These are phyloP conservation scores for Ophraella communa DNA, from an alignment of 2,888 invertebrate species.

Conservation along the genomic window DNA sequence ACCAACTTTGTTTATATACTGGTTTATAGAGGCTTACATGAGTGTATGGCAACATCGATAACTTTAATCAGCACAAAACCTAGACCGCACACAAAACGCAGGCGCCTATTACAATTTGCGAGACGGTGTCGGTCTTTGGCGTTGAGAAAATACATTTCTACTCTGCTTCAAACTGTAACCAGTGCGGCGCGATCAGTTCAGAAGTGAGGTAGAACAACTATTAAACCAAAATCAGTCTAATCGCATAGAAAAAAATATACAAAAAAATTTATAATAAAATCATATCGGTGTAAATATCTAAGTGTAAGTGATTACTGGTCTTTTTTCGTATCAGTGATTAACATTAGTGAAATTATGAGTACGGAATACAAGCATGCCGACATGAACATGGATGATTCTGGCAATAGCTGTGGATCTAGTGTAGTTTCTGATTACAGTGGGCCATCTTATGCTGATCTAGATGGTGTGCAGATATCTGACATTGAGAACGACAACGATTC, in stretches of 20 bases:
- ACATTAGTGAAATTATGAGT: slow-evolving; percentile 52
- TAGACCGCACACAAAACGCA: slow-evolving; percentile 22
- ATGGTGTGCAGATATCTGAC: slow-evolving; percentile 66
- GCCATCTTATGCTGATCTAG: slow-evolving; percentile 64
- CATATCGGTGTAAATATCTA: not conserved
- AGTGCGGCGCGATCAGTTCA: slow-evolving; percentile 40
- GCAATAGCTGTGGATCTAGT: slow-evolving; percentile 60
- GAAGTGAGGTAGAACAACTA: slow-evolving; percentile 31
- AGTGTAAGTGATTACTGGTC: slow-evolving; percentile 9
- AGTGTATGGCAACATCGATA: slow-evolving; percentile 13
- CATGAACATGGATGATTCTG: slow-evolving; percentile 58
- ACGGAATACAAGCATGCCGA: slow-evolving; percentile 56
- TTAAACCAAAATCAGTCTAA: not conserved
- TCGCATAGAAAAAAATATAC: not conserved
- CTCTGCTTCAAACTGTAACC: slow-evolving; percentile 28
- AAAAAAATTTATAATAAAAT: not conserved
- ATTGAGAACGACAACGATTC: slow-evolving; percentile 60
- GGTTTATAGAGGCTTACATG: not conserved
- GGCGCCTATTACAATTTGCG: slow-evolving; percentile 30
- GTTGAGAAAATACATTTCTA: slow-evolving; percentile 18
- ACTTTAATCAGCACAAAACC: slow-evolving; percentile 10
- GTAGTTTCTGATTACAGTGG: slow-evolving; percentile 58
- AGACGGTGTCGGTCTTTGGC: slow-evolving; percentile 22
- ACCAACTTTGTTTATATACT: not conserved
- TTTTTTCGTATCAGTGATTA: slow-evolving; percentile 13